These are phyloP conservation scores for Oikopleura albicans DNA, from an alignment of 23 tunicate species.

Conservation along the genomic window DNA sequence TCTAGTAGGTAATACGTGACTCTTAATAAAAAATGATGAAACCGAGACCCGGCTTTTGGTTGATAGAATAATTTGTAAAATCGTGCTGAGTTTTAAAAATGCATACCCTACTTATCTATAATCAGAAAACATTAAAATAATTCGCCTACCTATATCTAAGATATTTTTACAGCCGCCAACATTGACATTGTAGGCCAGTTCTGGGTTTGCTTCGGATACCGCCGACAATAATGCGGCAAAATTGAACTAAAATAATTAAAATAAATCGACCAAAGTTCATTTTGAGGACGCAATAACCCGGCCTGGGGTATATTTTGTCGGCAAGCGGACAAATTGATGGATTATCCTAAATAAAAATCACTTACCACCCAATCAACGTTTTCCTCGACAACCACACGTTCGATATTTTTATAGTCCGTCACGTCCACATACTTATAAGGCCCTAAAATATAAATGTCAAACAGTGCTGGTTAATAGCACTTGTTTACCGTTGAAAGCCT, in stretches of 20 bases:
- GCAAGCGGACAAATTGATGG: no score
- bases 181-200: constrained; percentile 65
- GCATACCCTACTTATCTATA: no score
- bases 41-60: not conserved
- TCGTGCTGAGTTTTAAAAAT: not conserved
- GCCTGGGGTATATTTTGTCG: no score
- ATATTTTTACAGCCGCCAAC: constrained; percentile 68
- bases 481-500: constrained; percentile 19
- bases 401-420: constrained; percentile 29
- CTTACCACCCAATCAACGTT: constrained; percentile 63
- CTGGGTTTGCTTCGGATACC: constrained; percentile 61
- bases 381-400: constrained; percentile 55
- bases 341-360: no score
- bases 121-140: no score
- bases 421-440: constrained; percentile 85
- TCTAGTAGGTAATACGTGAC: not conserved
- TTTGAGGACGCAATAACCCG: no score
- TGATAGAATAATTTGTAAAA: not conserved
- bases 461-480: no score
- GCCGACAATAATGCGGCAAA: constrained; percentile 67
- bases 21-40: not conserved
- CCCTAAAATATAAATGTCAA: constrained; percentile 24
- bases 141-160: constrained; percentile 41
- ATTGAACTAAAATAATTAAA: constrained; percentile 23
- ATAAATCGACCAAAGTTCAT: no score